Percentiles rank a stretch among this genome's conserved stretches.
Evolutionary conservation across 2,888 invertebrate species (phyloP).

Genomic region (Volucella bombylans): DNA sequence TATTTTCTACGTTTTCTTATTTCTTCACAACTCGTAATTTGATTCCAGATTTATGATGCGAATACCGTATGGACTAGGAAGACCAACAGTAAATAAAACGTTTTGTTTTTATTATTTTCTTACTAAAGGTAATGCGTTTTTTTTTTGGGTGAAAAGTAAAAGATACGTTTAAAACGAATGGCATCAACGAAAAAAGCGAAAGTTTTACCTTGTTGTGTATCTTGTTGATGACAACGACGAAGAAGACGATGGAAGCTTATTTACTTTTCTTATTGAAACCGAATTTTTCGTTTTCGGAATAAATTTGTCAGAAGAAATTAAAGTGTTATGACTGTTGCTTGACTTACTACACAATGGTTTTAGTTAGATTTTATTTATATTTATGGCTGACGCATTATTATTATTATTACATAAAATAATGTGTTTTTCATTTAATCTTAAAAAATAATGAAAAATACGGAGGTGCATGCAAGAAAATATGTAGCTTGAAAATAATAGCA

Average conservation of each 20-base stretch:
- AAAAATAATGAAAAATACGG: too few relatives aligned
- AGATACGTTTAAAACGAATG: constrained; percentile 10
- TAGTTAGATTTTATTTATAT: too few relatives aligned
- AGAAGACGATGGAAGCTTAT: constrained; percentile 1
- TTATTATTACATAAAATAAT: too few relatives aligned
- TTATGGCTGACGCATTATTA: too few relatives aligned
- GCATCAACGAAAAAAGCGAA: constrained; percentile 53
- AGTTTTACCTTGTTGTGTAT: constrained; percentile 45
- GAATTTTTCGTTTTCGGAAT: not conserved
- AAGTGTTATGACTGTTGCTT: too few relatives aligned
- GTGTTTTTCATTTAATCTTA: too few relatives aligned
- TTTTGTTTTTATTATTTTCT: not conserved
- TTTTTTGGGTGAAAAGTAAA: constrained; percentile 39
- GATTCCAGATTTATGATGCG: constrained; percentile 16
- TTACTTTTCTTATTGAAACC: constrained; percentile 4
- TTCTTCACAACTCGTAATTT: constrained; percentile 12
- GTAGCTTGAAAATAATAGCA: too few relatives aligned
- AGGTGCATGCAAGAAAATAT: too few relatives aligned
- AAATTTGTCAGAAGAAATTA: too few relatives aligned
- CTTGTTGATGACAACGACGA: constrained; percentile 18
- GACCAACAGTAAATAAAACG: not conserved
- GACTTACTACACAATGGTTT: too few relatives aligned
- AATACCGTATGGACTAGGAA: constrained; percentile 9
- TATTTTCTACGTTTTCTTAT: constrained; percentile 7
- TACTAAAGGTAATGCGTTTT: constrained; percentile 15